Percentiles rank a stretch among this genome's conserved stretches.
Conservation (phyloP, 2,113 vertebrate species). For the Pedionomus torquatus region DNA sequence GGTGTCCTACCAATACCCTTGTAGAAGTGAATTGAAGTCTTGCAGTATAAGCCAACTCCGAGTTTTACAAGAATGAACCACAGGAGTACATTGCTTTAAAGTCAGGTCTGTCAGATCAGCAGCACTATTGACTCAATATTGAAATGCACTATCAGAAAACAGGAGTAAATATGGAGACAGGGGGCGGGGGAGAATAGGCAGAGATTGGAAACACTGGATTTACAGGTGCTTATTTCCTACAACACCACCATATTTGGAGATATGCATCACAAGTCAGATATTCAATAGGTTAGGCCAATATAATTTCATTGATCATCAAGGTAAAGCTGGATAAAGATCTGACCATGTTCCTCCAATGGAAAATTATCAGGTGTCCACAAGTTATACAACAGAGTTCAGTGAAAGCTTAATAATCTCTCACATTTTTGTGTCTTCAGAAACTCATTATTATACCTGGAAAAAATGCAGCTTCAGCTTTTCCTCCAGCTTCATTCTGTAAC, state of each 20-base stretch:
- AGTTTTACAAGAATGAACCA: neutral
- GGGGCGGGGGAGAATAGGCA: too few relatives aligned
- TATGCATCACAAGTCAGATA: neutral
- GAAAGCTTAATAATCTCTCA: neutral
- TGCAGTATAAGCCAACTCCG: neutral
- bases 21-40: neutral
- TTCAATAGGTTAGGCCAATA: neutral
- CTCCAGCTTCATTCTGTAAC: neutral
- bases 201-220: neutral
- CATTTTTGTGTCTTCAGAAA: neutral
- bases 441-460: neutral
- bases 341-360: neutral
- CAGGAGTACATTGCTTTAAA: neutral
- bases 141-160: neutral
- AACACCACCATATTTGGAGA: neutral
- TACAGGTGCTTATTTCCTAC: neutral
- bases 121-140: neutral
- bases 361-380: neutral
- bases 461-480: slow-evolving; percentile 7
- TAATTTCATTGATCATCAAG: neutral
- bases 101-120: neutral
- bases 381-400: neutral
- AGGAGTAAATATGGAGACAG: neutral
- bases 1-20: neutral
- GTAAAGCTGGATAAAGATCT: neutral